phyloP scores from a whole-genome alignment of 2,113 vertebrate genomes.

The Pterocles gutturalis region DNA sequence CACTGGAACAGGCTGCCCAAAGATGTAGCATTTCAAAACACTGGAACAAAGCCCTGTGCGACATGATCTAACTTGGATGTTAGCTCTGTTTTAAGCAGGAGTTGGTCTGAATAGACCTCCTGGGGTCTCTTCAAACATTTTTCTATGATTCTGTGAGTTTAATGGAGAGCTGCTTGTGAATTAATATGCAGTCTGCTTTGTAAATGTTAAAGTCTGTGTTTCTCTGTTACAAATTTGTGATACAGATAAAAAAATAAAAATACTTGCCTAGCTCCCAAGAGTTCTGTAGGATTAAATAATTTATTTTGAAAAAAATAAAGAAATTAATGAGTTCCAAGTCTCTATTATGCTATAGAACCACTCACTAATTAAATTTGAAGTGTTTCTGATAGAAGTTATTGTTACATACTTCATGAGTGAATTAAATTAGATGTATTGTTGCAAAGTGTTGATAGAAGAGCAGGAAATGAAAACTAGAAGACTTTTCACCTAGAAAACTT shows the following conservation, averaged over 20 bases:
- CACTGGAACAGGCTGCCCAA: not conserved
- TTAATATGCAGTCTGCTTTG: not conserved
- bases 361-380: not conserved
- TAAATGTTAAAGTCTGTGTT: not conserved
- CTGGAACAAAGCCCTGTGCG: not conserved
- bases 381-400: not conserved
- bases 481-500: slow-evolving; percentile 14
- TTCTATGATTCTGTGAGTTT: not conserved
- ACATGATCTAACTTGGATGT: not conserved
- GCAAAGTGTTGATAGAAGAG: not conserved
- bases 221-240: not conserved
- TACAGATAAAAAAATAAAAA: not conserved
- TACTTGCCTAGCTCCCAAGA: not conserved
- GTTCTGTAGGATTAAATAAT: not conserved
- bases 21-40: not conserved
- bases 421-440: not conserved
- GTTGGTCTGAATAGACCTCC: not conserved
- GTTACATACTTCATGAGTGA: not conserved
- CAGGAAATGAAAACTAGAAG: not conserved
- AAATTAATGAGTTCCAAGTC: not conserved
- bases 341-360: not conserved
- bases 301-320: not conserved
- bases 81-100: not conserved
- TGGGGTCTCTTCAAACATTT: not conserved
- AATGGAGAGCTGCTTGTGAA: not conserved